Base-by-base conservation (phyloP, 2,113 vertebrate genomes). In the Nicator chloris region DNA sequence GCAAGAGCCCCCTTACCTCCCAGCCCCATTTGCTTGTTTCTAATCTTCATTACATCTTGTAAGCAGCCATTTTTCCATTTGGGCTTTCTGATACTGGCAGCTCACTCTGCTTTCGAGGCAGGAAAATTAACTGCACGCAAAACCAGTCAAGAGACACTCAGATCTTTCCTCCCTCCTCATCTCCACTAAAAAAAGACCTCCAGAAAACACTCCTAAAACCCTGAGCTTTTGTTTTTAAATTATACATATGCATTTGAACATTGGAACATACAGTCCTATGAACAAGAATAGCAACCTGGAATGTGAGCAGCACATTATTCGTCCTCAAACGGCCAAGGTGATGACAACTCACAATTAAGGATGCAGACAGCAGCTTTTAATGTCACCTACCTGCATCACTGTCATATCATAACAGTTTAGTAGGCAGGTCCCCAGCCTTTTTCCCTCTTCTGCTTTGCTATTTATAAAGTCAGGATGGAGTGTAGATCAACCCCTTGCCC, bases 281-380 rank as follows among this genome's bases (percentile, higher is more conserved):
- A 93, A 88, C 75, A 82, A 91, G 82, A 96, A 95, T 31, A 89
- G 66, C 81, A 95, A 59, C 53, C 40, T 65, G 84, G 76, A 93
- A 84, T 80, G 85, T 28, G 82, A 97, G 19, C 69, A 94, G 73
- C 95, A 95, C 68, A 56, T 95, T 93, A 90, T 82, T 88, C 39
- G 1, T 95, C 92, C 91, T 97, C 94, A 85, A 84, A 97, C 0
- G 6, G 88, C 79, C 88, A 93, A 95, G 95, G 94, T 93, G 92
- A 95, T 93, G 96, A 97, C 94, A 97, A 96, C 88, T 93, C 81
- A 76, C 94, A 95, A 97, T 97, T 97, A 97, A 95, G 94, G 79
- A 95, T 96, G 90, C 96, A 95, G 95, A 96, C 80, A 91, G 92
- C 72, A 95, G 86, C 91, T 93, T 95, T 97, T 97, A 96, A 84